Percentiles rank a stretch among this genome's conserved stretches.
Conservation (phyloP, 2,113 vertebrate genomes). For the Saguinus imperator region DNA sequence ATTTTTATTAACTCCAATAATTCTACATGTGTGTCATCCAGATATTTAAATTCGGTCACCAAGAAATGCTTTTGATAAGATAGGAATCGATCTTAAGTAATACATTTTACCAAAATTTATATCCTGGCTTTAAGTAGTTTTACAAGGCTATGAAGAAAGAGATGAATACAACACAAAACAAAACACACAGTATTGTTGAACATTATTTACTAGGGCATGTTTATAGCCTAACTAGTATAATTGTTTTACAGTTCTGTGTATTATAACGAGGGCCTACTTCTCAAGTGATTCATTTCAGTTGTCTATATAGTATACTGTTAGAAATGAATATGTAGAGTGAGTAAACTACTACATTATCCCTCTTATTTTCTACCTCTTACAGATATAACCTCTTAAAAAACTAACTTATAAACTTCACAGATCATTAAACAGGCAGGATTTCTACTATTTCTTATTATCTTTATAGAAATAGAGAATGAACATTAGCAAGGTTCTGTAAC, state of each 20-base stretch:
- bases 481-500: not conserved
- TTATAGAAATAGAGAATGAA: not conserved
- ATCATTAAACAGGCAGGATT: not conserved
- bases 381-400: not conserved
- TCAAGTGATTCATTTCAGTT: not conserved
- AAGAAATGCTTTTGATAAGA: not conserved
- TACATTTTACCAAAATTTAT: slow-evolving; percentile 2
- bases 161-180: not conserved
- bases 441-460: not conserved
- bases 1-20: not conserved
- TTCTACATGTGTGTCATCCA: not conserved
- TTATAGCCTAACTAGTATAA: not conserved
- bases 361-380: not conserved
- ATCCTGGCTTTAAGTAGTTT: not conserved
- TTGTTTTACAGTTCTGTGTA: not conserved
- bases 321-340: not conserved
- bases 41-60: not conserved
- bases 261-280: not conserved
- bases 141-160: not conserved
- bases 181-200: not conserved
- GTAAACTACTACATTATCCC: not conserved
- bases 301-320: not conserved
- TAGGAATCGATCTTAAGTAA: not conserved
- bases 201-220: not conserved
- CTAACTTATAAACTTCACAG: not conserved